Percentiles rank a stretch among this genome's conserved stretches.
Evolutionary conservation across 2,797 vertebrate species (phyloP).

Genomic region (Chloroceryle amazona): DNA sequence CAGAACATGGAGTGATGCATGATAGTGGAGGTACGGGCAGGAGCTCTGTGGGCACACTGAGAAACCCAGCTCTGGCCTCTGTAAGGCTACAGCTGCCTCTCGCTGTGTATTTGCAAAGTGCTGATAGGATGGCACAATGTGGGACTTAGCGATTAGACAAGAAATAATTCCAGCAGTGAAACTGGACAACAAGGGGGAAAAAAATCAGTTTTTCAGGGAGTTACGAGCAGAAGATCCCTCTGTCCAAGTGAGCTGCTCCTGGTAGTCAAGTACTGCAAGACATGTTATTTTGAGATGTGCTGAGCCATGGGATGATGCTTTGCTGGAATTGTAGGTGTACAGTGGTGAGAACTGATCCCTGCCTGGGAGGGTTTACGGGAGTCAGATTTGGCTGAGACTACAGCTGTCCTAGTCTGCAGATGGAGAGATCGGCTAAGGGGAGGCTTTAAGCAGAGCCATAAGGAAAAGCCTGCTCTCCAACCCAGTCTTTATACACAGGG

Average conservation of each 20-base stretch:
- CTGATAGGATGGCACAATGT: accelerated
- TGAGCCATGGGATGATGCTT: accelerated
- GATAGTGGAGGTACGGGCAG: neutral
- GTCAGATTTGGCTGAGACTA: neutral
- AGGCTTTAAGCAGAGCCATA: neutral
- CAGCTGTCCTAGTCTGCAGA: neutral
- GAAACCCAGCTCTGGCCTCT: neutral
- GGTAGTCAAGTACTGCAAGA: neutral
- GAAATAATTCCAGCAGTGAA: neutral
- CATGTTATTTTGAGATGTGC: accelerated
- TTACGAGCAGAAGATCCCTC: neutral
- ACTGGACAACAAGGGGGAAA: neutral
- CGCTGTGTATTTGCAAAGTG: neutral
- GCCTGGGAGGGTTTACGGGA: neutral
- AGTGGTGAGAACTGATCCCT: neutral
- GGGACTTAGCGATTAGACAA: neutral
- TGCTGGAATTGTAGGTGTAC: neutral
- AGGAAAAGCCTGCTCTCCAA: neutral
- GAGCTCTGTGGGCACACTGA: accelerated
- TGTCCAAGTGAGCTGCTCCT: neutral
- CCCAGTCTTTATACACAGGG: neutral
- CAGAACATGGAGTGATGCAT: accelerated
- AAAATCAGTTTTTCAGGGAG: neutral
- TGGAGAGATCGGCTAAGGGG: neutral
- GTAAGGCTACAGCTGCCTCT: neutral